phyloP scores from a whole-genome alignment of 2,888 invertebrate genomes.

The Anticlea derivata region DNA sequence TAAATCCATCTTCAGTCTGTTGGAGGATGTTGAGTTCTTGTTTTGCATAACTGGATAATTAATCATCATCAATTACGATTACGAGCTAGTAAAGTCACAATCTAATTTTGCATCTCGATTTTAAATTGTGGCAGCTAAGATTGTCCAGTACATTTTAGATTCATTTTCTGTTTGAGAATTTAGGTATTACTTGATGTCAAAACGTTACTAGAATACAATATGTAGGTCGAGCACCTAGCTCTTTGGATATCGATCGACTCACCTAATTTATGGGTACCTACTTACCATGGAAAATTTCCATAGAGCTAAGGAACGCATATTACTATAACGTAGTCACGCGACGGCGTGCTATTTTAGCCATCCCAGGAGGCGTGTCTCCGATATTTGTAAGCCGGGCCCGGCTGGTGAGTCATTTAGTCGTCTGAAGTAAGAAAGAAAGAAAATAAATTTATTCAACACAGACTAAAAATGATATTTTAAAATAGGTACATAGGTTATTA shows the following conservation, averaged over 20 bases:
- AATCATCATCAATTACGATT: slow-evolving; percentile 26
- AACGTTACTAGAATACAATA: neutral
- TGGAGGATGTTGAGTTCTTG: slow-evolving; percentile 38
- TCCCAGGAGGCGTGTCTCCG: slow-evolving; percentile 81
- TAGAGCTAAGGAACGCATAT: slow-evolving; percentile 53
- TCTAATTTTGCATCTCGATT: slow-evolving; percentile 1
- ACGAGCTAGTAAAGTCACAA: slow-evolving; percentile 6
- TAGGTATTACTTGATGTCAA: neutral
- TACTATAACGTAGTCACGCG: slow-evolving; percentile 73
- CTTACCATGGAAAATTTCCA: slow-evolving; percentile 43
- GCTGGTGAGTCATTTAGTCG: slow-evolving; percentile 72
- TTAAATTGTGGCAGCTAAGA: neutral
- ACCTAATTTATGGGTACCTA: slow-evolving; percentile 36
- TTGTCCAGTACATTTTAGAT: neutral
- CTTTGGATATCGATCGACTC: slow-evolving; percentile 42
- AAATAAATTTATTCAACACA: no score
- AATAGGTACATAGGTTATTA: no score
- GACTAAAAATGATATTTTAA: no score
- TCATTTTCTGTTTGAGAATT: neutral
- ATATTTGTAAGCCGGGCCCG: slow-evolving; percentile 73
- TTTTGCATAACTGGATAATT: slow-evolving; percentile 30
- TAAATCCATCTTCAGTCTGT: slow-evolving; percentile 39
- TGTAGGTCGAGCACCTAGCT: slow-evolving; percentile 29
- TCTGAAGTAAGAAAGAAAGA: no score
- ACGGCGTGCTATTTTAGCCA: slow-evolving; percentile 74